phyloP scores from a whole-genome alignment of 1,140 invertebrate species.

The Grapholita molesta region DNA sequence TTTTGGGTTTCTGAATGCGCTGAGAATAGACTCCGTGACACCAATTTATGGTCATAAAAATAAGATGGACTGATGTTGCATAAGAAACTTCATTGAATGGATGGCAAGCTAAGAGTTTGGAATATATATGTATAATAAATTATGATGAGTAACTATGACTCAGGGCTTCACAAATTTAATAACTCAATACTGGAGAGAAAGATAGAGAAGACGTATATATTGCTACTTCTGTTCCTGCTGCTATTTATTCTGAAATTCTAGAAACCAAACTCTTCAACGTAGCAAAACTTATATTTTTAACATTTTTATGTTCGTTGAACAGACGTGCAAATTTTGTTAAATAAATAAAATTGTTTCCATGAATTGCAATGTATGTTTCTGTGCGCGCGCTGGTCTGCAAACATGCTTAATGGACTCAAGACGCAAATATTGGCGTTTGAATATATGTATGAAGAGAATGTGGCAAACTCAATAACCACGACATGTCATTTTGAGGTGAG shows the following conservation, averaged over 20 bases:
- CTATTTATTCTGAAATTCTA: not conserved
- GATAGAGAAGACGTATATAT: not conserved
- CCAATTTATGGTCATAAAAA: constrained; percentile 14
- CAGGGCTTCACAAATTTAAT: too few species aligned
- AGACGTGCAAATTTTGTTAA: not conserved
- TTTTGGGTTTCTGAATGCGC: not conserved
- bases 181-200: too few species aligned
- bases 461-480: not conserved
- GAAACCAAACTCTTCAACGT: not conserved
- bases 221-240: not conserved
- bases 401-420: constrained; percentile 5
- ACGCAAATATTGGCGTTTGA: constrained; percentile 1
- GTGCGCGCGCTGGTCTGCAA: not conserved
- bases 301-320: not conserved
- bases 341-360: not conserved
- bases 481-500: not conserved
- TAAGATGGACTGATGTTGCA: not conserved
- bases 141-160: not conserved
- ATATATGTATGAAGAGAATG: constrained; percentile 4
- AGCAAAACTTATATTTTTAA: not conserved
- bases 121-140: not conserved
- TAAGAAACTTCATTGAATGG: not conserved
- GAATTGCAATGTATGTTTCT: not conserved
- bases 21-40: not conserved
- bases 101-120: not conserved